Percentiles rank a stretch among this genome's conserved stretches.
Evolutionary conservation across 2,797 vertebrate species (phyloP).

Genomic region (Epinephelus malabaricus): DNA sequence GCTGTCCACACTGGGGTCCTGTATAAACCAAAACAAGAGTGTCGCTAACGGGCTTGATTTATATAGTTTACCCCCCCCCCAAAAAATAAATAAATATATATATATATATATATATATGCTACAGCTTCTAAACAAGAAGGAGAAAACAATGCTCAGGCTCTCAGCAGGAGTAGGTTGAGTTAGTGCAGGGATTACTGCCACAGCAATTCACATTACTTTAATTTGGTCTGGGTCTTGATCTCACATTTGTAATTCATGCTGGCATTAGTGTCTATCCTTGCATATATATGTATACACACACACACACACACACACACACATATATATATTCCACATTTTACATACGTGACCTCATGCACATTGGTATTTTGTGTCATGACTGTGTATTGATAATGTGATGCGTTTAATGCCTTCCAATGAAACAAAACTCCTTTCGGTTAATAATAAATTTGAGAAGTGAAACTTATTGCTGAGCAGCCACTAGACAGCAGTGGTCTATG

Average conservation of each 20-base stretch:
- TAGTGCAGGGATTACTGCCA: background rate
- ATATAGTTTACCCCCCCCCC: background rate
- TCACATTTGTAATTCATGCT: background rate
- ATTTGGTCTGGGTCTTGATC: background rate
- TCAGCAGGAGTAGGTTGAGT: background rate
- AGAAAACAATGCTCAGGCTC: background rate
- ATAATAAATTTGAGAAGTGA: background rate
- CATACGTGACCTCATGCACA: background rate
- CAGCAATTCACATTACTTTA: background rate
- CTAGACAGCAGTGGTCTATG: too few species aligned
- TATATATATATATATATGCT: too few species aligned
- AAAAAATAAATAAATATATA: too few species aligned
- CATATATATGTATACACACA: background rate
- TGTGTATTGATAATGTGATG: too few species aligned
- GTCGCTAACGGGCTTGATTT: background rate
- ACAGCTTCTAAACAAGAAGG: background rate
- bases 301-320: too few species aligned
- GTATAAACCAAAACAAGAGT: background rate
- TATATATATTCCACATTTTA: background rate
- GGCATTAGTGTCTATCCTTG: too few species aligned
- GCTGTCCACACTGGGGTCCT: conserved; percentile 92
- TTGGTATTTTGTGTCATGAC: background rate
- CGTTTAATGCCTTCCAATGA: background rate
- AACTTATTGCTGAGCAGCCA: background rate
- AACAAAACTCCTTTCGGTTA: background rate